Evolutionary conservation across 30 jellyfish, hydroid and myxozoan genomes (phyloP).

Genomic region (Hydractinia echinata): DNA sequence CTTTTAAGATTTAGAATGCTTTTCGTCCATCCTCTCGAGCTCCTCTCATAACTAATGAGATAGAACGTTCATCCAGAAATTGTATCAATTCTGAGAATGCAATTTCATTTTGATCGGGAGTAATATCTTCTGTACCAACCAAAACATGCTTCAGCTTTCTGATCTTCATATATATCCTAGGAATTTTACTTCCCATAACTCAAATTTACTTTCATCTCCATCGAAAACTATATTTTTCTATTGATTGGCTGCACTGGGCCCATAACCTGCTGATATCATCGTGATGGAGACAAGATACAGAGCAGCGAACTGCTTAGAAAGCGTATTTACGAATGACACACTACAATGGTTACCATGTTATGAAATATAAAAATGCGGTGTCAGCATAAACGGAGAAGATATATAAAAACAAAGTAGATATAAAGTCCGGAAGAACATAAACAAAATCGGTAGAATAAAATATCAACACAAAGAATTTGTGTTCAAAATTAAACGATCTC

Average conservation of each 20-base stretch:
- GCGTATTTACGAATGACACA: too few relatives aligned
- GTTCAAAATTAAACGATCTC: too few relatives aligned
- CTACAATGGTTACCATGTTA: too few relatives aligned
- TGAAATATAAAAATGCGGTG: neutral
- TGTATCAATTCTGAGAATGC: conserved; percentile 29
- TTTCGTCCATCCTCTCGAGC: conserved; percentile 27
- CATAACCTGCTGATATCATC: conserved; percentile 27
- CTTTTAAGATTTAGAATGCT: conserved; percentile 33
- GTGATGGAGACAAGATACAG: conserved; percentile 13
- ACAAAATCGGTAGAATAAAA: too few relatives aligned
- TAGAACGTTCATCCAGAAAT: conserved; percentile 30
- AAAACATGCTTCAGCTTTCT: conserved; percentile 28
- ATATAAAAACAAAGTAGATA: neutral
- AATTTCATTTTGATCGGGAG: conserved; percentile 28
- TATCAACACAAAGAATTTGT: too few relatives aligned
- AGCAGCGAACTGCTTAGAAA: too few relatives aligned
- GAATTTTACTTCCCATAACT: conserved; percentile 29
- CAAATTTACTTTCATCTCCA: conserved; percentile 35
- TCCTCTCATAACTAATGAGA: conserved; percentile 18
- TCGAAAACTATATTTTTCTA: conserved; percentile 35
- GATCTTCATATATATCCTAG: conserved; percentile 34
- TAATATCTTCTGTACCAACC: conserved; percentile 24
- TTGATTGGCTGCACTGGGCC: conserved; percentile 39
- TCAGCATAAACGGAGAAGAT: neutral
- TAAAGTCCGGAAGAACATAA: too few relatives aligned